These are phyloP conservation scores for Basileuterus tristriatus DNA, from an alignment of 2,797 vertebrate genomes.

Conservation along the genomic window DNA sequence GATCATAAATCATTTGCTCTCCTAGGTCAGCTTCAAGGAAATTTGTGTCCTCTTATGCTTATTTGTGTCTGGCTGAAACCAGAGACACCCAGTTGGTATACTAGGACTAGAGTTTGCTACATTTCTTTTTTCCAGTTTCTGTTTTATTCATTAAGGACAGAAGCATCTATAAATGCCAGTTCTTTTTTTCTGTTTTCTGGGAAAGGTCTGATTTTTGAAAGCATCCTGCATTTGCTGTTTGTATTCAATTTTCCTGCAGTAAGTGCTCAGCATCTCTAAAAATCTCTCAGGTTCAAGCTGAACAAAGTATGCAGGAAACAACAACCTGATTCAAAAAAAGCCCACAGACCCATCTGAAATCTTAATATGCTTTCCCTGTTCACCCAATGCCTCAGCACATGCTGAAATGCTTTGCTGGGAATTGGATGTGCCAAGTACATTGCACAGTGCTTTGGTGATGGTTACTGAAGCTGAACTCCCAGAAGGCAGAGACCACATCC, in stretches of 20 bases:
- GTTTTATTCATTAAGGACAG: not conserved
- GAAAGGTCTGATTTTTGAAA: not conserved
- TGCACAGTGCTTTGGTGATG: not conserved
- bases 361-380: not conserved
- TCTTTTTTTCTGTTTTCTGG: not conserved
- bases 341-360: not conserved
- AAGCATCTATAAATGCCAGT: not conserved
- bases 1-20: constrained; percentile 2
- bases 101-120: not conserved
- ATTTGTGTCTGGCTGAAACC: not conserved
- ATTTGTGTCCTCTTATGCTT: not conserved
- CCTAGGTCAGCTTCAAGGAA: not conserved
- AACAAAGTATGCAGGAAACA: not conserved
- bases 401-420: not conserved
- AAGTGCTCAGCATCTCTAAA: not conserved
- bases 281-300: not conserved
- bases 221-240: not conserved
- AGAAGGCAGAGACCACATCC: not conserved
- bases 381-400: not conserved
- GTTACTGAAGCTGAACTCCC: not conserved
- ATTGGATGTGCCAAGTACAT: not conserved
- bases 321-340: not conserved
- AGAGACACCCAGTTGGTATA: not conserved
- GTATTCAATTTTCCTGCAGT: not conserved
- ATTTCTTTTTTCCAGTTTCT: not conserved